phyloP scores from a whole-genome alignment of 1,140 invertebrate genomes.

The Bombyx mandarina region DNA sequence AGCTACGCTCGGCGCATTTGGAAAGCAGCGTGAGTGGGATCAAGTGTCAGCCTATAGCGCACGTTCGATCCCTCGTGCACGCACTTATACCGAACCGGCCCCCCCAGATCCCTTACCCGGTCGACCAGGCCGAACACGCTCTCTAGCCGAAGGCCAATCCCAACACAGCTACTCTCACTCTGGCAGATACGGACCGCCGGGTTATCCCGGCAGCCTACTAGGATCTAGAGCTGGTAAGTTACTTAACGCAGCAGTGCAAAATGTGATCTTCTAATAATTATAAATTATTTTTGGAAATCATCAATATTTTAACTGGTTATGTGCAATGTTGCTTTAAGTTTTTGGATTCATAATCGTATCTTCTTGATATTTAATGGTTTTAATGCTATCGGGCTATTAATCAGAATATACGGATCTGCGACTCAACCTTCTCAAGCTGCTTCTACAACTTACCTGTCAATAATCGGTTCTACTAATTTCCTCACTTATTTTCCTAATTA shows the following conservation, averaged over 20 bases:
- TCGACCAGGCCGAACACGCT: slow-evolving; percentile 76
- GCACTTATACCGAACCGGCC: slow-evolving; percentile 80
- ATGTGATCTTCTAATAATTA: too few species aligned
- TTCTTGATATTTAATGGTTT: too few species aligned
- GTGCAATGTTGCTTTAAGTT: not conserved
- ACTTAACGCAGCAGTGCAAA: not conserved
- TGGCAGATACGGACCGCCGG: slow-evolving; percentile 79
- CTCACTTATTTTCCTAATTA: too few species aligned
- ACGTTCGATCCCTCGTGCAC: slow-evolving; percentile 89
- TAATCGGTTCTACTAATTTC: too few species aligned
- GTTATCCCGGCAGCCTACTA: slow-evolving; percentile 82
- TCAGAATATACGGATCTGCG: too few species aligned
- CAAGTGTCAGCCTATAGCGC: slow-evolving; percentile 93
- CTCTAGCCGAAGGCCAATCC: slow-evolving; percentile 87
- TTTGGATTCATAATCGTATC: too few species aligned
- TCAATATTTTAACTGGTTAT: not conserved
- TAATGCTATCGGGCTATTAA: too few species aligned
- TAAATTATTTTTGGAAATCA: not conserved
- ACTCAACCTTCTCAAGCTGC: too few species aligned
- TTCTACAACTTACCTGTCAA: too few species aligned
- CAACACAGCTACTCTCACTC: slow-evolving; percentile 89
- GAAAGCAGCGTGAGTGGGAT: slow-evolving; percentile 92
- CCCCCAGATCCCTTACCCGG: slow-evolving; percentile 70
- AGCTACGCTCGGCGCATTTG: slow-evolving; percentile 84
- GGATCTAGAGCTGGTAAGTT: slow-evolving; percentile 81